Evolutionary conservation across 2,888 invertebrate genomes (phyloP).

Genomic region (Ellobium chinense): DNA sequence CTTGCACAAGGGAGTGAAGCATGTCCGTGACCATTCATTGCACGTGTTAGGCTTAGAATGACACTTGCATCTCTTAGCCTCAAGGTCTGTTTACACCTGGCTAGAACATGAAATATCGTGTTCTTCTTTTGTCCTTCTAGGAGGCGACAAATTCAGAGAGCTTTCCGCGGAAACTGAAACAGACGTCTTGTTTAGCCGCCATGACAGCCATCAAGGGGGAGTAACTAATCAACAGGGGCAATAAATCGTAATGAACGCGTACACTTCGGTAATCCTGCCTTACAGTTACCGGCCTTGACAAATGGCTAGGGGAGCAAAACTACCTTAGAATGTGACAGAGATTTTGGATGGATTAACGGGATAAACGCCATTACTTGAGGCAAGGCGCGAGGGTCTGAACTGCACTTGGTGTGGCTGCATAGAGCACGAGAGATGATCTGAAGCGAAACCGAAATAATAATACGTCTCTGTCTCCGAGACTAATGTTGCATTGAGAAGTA

Average conservation of each 20-base stretch:
- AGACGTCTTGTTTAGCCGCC: neutral
- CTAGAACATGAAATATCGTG: neutral
- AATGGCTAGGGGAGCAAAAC: neutral
- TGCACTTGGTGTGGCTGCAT: no score
- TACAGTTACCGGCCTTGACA: neutral
- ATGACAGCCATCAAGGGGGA: neutral
- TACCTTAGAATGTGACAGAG: neutral
- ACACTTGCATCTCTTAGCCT: no score
- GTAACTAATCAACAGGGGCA: neutral
- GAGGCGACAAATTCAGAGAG: neutral
- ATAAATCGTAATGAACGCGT: neutral
- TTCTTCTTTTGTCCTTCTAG: neutral
- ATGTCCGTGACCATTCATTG: no score
- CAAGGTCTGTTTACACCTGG: no score
- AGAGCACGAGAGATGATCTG: neutral
- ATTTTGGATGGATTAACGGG: neutral
- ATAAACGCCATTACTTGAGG: neutral
- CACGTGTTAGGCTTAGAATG: no score
- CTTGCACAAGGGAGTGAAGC: no score
- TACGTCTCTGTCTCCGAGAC: no score
- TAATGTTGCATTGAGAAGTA: no score
- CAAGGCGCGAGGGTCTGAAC: no score
- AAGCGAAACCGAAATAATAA: neutral
- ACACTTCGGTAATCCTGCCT: neutral
- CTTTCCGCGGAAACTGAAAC: neutral